Conservation (phyloP, 2,113 vertebrate species). For the Himantopus leucocephalus region DNA sequence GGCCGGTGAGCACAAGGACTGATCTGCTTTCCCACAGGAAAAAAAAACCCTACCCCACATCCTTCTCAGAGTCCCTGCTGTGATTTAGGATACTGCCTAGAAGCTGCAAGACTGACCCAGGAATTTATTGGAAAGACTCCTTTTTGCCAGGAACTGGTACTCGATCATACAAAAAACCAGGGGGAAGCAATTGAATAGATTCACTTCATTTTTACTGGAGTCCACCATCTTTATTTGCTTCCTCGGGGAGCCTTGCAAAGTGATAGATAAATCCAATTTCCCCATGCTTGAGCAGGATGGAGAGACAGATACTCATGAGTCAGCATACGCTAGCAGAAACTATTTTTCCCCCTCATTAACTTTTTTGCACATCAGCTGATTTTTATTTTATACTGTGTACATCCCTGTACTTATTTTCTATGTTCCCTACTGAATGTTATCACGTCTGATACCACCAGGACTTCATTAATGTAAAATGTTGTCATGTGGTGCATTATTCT, state of each 20-base stretch:
- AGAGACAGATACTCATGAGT: conserved; percentile 19
- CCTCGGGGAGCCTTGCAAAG: neutral
- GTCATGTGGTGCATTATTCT: conserved; percentile 28
- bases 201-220: neutral
- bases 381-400: neutral
- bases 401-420: conserved; percentile 3
- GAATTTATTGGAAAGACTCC: neutral
- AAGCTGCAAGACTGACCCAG: neutral
- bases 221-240: neutral
- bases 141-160: neutral
- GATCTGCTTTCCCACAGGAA: neutral
- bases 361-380: conserved; percentile 35
- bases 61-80: neutral
- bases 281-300: conserved; percentile 14
- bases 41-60: neutral
- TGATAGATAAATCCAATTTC: conserved; percentile 33
- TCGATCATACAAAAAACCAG: neutral
- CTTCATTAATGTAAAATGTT: conserved; percentile 56
- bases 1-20: neutral
- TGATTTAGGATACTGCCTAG: neutral
- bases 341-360: conserved; percentile 56
- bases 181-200: neutral
- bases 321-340: conserved; percentile 44
- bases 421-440: conserved; percentile 6
- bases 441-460: conserved; percentile 15